Base-by-base conservation (phyloP, 1,140 invertebrate species). In the Adoxophyes honmai region DNA sequence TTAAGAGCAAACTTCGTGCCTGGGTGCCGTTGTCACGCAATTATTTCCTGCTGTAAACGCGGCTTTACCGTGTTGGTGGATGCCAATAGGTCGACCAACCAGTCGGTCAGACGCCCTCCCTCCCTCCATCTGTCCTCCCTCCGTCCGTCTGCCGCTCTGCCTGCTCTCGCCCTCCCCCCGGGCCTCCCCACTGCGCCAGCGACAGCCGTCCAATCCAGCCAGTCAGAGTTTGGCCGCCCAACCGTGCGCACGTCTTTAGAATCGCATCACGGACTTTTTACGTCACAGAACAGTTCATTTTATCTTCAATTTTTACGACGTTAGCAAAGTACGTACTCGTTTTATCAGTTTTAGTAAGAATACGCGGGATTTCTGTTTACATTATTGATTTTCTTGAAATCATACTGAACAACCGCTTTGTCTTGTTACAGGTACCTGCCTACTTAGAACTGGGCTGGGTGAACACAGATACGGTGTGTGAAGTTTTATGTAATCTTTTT, bases 341-440 rank as follows among this genome's bases (percentile, higher is more conserved):
- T 58, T 66, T 55, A 28, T 14, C 21, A 56, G 60, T 37, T 34
- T 60, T 58, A 15, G 59, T 44, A 18, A 55, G 39, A 21, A 36
- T 34, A 36, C 21, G 60, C 16, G 21, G 5, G 8, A 48, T 28
- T 28, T 28, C 6, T 3, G 21, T 56, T 62, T 56, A 66, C 52
- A 14, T 70, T 21, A 34, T 33, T 57, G 39, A 53, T 65, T 60
- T 57, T 60, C 10, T 62, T 68, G 54, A 61, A 70, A 2, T 64
- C 62, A 56, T 73, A 73, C 73, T 73, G 78, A 74, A 84, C 71
- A 72, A 79, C 62, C 61, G 79, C 81, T 88, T 86, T 86, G 81
- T 85, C 81, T 88, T 85, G 85, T 86, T 88, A 81, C 85, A 88
- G 85, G 85, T 88, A 86, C 73, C 73, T 77, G 73, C 75, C 73